Conservation (phyloP, 1,140 invertebrate genomes). For the Battus philenor region DNA sequence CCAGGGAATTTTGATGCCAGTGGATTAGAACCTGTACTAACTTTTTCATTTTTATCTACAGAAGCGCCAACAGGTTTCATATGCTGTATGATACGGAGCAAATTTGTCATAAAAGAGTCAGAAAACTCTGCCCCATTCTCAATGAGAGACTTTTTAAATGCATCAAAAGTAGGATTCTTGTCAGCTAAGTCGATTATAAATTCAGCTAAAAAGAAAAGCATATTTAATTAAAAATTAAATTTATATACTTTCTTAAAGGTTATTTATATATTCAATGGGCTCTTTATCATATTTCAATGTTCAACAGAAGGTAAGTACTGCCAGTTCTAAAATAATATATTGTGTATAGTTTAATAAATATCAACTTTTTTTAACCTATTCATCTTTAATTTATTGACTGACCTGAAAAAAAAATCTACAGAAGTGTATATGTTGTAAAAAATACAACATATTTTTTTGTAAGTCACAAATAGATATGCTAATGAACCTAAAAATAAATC, state of each 20-base stretch:
- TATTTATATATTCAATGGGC: too few species aligned
- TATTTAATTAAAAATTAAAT: background rate
- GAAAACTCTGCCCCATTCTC: conserved; percentile 97
- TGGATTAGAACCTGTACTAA: conserved; percentile 72
- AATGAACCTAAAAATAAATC: too few species aligned
- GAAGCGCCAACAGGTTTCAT: conserved; percentile 84
- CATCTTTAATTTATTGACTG: too few species aligned
- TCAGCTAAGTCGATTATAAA: conserved; percentile 96
- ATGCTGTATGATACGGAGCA: conserved; percentile 94
- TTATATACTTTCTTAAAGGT: conserved; percentile 4
- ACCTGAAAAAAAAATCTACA: too few species aligned
- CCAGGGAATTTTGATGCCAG: conserved; percentile 91
- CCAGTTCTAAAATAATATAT: too few species aligned
- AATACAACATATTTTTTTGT: too few species aligned
- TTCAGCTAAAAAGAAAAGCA: conserved; percentile 86
- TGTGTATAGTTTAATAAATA: too few species aligned
- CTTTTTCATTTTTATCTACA: conserved; percentile 24
- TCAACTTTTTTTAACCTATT: too few species aligned
- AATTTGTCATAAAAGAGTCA: conserved; percentile 94
- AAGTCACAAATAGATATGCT: too few species aligned
- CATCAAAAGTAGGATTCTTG: conserved; percentile 89
- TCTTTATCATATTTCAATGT: too few species aligned
- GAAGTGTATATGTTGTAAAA: too few species aligned
- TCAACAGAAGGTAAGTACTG: too few species aligned
- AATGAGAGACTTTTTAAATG: conserved; percentile 89